These are phyloP conservation scores for Drosophila leontia DNA, from an alignment of 1,140 invertebrate species.

Conservation along the genomic window DNA sequence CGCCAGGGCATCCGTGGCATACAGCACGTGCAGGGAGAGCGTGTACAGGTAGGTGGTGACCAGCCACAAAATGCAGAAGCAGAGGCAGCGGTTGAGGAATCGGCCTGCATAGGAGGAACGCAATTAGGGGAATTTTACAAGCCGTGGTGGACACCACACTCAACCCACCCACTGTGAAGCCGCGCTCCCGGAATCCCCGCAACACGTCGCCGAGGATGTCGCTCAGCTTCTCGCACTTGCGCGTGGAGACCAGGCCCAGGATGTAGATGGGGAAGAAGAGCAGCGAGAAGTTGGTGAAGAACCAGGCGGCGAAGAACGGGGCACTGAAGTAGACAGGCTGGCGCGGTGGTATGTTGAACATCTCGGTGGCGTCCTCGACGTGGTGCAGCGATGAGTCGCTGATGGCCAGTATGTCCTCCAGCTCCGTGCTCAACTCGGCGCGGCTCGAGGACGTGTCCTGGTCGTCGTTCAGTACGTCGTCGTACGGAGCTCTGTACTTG, in stretches of 20 bases:
- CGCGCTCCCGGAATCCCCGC: constrained; percentile 93
- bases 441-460: constrained; percentile 84
- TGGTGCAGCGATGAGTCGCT: constrained; percentile 85
- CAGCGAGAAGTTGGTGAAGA: constrained; percentile 96
- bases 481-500: constrained; percentile 86
- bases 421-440: constrained; percentile 76
- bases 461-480: constrained; percentile 84
- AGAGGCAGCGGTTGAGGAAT: constrained; percentile 92
- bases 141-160: fast-evolving
- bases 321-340: constrained; percentile 87
- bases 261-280: constrained; percentile 96
- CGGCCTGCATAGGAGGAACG: constrained; percentile 86
- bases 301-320: constrained; percentile 97
- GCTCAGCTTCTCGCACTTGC: constrained; percentile 90
- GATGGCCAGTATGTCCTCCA: constrained; percentile 85
- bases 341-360: constrained; percentile 80
- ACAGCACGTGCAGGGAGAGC: constrained; percentile 92
- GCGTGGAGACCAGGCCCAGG: constrained; percentile 89
- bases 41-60: constrained; percentile 97
- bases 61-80: constrained; percentile 96
- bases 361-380: constrained; percentile 82
- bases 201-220: constrained; percentile 92
- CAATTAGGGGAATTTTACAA: background rate
- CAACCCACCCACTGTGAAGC: constrained; percentile 91
- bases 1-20: constrained; percentile 96